Percentiles rank a stretch among this genome's conserved stretches.
These are phyloP conservation scores for Acanthurus lineatus DNA, from an alignment of 2,797 vertebrate species.

Conservation along the genomic window DNA sequence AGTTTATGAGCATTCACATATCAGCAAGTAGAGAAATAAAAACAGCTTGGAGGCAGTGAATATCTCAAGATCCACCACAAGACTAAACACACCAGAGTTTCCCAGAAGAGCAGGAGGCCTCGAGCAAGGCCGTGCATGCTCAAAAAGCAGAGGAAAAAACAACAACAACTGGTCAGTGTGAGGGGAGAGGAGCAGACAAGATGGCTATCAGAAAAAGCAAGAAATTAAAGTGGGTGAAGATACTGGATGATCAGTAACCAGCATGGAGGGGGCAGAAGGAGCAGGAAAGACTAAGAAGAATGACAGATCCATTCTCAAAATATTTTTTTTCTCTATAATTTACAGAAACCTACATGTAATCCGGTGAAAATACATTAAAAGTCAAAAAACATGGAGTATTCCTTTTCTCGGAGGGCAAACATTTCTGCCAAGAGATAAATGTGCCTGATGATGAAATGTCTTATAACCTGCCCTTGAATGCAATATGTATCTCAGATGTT, in stretches of 20 bases:
- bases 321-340: not conserved
- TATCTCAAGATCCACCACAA: constrained; percentile 39
- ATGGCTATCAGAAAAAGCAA: constrained; percentile 19
- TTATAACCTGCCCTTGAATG: constrained; percentile 22
- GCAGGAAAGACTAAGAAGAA: not conserved
- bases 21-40: constrained; percentile 16
- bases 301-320: not conserved
- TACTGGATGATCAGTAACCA: constrained; percentile 13
- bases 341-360: not conserved
- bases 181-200: constrained; percentile 5
- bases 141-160: not conserved
- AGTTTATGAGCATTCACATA: constrained; percentile 23
- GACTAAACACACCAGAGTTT: constrained; percentile 31
- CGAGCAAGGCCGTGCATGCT: constrained; percentile 46
- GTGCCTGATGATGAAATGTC: constrained; percentile 30
- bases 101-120: constrained; percentile 51
- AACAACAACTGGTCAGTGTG: not conserved
- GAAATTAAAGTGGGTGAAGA: constrained; percentile 7
- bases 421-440: constrained; percentile 14
- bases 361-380: constrained; percentile 12
- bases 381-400: not conserved
- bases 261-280: not conserved
- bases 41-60: constrained; percentile 39
- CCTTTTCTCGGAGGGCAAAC: not conserved
- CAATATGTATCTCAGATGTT: constrained; percentile 37